Conservation (phyloP, 2,888 invertebrate species). For the Sipunculus nudus region DNA sequence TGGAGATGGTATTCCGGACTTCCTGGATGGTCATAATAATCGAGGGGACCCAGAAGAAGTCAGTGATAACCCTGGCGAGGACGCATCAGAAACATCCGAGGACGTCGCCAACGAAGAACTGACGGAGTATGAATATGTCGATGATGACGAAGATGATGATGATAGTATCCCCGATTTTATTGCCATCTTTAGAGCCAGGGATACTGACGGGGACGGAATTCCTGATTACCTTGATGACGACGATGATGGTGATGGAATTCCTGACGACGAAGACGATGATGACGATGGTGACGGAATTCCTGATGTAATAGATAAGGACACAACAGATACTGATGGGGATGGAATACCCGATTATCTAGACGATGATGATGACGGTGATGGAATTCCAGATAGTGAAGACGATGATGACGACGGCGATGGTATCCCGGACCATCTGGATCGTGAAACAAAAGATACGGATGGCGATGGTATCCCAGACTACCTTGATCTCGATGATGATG, state of each 20-base stretch:
- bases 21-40: slow-evolving; percentile 25
- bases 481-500: slow-evolving; percentile 43
- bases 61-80: slow-evolving; percentile 9
- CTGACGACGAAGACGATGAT: slow-evolving; percentile 27
- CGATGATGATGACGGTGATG: slow-evolving; percentile 38
- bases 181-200: slow-evolving; percentile 44
- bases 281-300: slow-evolving; percentile 53
- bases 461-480: slow-evolving; percentile 50
- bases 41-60: slow-evolving; percentile 19
- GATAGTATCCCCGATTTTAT: slow-evolving; percentile 39
- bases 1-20: slow-evolving; percentile 43
- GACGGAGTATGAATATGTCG: too few species aligned
- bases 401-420: slow-evolving; percentile 44
- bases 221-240: slow-evolving; percentile 50
- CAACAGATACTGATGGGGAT: slow-evolving; percentile 25
- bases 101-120: too few species aligned
- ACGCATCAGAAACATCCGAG: too few species aligned
- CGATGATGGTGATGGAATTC: slow-evolving; percentile 39
- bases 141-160: slow-evolving; percentile 44
- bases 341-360: slow-evolving; percentile 27
- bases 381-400: slow-evolving; percentile 44
- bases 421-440: slow-evolving; percentile 12
- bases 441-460: slow-evolving; percentile 42
- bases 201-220: slow-evolving; percentile 54
- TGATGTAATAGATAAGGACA: slow-evolving; percentile 43